A percentile compares a stretch with the other conserved stretches of the same genome.
Conservation (phyloP, 1,140 invertebrate species). For the Proctacanthus coquilletti region DNA sequence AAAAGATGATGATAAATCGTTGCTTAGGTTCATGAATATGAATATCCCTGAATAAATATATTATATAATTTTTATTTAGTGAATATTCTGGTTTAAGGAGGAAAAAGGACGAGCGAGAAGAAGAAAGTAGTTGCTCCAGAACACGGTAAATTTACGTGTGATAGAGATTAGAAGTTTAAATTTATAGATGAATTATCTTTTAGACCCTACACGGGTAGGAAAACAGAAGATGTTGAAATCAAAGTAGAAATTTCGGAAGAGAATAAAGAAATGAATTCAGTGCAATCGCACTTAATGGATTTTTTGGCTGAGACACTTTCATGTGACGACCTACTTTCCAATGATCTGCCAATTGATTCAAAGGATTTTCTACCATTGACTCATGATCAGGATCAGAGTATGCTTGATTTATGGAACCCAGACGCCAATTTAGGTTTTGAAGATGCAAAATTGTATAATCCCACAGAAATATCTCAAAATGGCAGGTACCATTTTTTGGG, state of each 20-base stretch:
- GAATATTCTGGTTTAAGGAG: neutral
- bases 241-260: slow-evolving; percentile 3
- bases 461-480: too few species aligned
- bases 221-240: slow-evolving; percentile 10
- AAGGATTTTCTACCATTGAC: slow-evolving; percentile 18
- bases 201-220: slow-evolving; percentile 24
- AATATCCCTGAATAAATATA: too few species aligned
- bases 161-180: neutral
- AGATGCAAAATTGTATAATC: too few species aligned
- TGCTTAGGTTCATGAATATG: too few species aligned
- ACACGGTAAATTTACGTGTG: slow-evolving; percentile 14
- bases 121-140: slow-evolving; percentile 15
- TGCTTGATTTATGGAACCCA: too few species aligned
- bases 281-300: slow-evolving; percentile 24
- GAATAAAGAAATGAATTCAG: slow-evolving; percentile 12
- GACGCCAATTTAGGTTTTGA: too few species aligned
- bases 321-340: slow-evolving; percentile 20
- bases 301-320: slow-evolving; percentile 22
- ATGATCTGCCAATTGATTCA: slow-evolving; percentile 14
- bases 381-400: too few species aligned
- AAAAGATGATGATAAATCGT: too few species aligned
- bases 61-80: too few species aligned
- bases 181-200: neutral
- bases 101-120: slow-evolving; percentile 5
- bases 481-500: too few species aligned